Evolutionary conservation across 2,113 vertebrate genomes (phyloP).

Genomic region (Phoxinus phoxinus): DNA sequence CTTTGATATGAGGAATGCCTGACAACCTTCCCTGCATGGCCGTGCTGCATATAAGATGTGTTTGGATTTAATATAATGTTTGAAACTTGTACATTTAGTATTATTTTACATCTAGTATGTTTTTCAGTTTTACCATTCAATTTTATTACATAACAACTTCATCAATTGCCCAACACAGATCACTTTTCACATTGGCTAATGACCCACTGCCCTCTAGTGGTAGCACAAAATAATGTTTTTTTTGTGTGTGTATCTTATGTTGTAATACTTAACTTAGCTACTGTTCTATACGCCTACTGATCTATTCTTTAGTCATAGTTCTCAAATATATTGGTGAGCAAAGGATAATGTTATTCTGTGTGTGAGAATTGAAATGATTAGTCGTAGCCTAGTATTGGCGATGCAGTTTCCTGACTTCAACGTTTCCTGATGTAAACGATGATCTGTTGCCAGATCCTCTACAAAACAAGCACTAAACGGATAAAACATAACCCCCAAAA

Average conservation of each 20-base stretch:
- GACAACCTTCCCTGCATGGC: constrained; percentile 4
- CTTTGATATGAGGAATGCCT: constrained; percentile 76
- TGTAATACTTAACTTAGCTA: too few relatives aligned
- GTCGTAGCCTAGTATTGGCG: neutral
- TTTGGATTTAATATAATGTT: neutral
- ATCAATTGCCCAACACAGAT: too few relatives aligned
- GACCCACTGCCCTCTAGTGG: constrained; percentile 26
- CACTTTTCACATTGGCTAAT: neutral
- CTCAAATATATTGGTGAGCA: neutral
- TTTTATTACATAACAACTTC: neutral
- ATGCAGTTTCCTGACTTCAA: neutral
- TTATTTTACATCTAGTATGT: neutral
- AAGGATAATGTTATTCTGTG: too few relatives aligned
- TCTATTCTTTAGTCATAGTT: neutral
- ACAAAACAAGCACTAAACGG: neutral
- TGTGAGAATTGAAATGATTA: neutral
- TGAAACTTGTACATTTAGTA: neutral
- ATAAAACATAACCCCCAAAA: neutral
- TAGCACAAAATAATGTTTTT: neutral
- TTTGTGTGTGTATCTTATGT: neutral
- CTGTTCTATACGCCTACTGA: neutral
- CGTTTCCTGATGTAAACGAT: neutral
- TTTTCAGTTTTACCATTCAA: neutral
- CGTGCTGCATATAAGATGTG: neutral
- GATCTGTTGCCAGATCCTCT: neutral